Conservation (phyloP, 1,140 invertebrate species). For the Pachyrhynchus sulphureomaculatus region DNA sequence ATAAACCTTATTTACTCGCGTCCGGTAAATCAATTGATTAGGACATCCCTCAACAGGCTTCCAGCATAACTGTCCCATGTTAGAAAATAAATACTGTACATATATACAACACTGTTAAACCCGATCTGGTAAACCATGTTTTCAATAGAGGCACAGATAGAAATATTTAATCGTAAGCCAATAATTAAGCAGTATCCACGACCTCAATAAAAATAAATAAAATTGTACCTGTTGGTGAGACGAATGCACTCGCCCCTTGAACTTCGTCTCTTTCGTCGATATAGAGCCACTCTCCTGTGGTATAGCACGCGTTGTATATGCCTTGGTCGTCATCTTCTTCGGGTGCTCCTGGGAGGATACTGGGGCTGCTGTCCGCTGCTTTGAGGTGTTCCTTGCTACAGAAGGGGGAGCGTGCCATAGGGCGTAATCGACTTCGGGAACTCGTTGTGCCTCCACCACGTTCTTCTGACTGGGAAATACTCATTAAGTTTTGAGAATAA, state of each 20-base stretch:
- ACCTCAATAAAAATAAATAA: neutral
- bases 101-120: too few species aligned
- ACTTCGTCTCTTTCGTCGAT: constrained; percentile 66
- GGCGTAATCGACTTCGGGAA: constrained; percentile 62
- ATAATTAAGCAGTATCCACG: too few species aligned
- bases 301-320: constrained; percentile 72
- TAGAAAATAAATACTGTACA: too few species aligned
- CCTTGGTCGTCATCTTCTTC: constrained; percentile 66
- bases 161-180: too few species aligned
- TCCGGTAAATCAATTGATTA: too few species aligned
- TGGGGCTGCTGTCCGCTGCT: constrained; percentile 64
- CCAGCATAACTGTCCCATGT: too few species aligned
- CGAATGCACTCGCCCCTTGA: neutral
- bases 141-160: too few species aligned
- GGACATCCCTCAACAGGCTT: too few species aligned
- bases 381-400: constrained; percentile 72
- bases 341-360: constrained; percentile 62
- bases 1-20: too few species aligned
- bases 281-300: constrained; percentile 72
- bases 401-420: constrained; percentile 68
- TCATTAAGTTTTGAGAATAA: neutral
- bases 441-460: constrained; percentile 65
- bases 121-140: too few species aligned
- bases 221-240: constrained; percentile 8
- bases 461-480: constrained; percentile 68